A percentile compares a stretch with the other conserved stretches of the same genome.
Evolutionary conservation across 2,113 vertebrate genomes (phyloP).

Genomic region (Haplotaxodon microlepis): DNA sequence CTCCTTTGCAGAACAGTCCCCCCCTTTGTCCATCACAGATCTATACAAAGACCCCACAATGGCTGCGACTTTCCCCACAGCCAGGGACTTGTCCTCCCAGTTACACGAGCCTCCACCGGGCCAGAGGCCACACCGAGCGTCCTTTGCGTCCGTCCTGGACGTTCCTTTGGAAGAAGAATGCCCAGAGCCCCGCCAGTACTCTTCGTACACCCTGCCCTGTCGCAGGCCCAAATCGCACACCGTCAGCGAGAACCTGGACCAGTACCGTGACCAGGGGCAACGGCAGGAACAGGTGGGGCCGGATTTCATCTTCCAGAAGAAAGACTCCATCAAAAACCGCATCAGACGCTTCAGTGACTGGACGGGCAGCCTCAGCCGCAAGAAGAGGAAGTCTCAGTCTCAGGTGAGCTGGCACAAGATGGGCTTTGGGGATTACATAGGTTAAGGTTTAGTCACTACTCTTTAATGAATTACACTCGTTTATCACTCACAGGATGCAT

Average conservation of each 20-base stretch:
- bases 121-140: slow-evolving; percentile 71
- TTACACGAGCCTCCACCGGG: slow-evolving; percentile 39
- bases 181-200: slow-evolving; percentile 73
- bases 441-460: background rate
- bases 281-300: slow-evolving; percentile 39
- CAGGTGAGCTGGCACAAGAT: slow-evolving; percentile 68
- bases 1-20: slow-evolving; percentile 74
- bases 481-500: background rate
- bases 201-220: slow-evolving; percentile 89
- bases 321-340: slow-evolving; percentile 81
- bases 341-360: slow-evolving; percentile 93
- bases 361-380: slow-evolving; percentile 91
- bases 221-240: slow-evolving; percentile 76
- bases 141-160: slow-evolving; percentile 83
- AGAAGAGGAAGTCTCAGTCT: slow-evolving; percentile 85
- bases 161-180: slow-evolving; percentile 77
- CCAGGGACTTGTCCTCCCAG: slow-evolving; percentile 70
- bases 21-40: slow-evolving; percentile 77
- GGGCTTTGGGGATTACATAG: background rate
- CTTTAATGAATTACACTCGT: background rate
- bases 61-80: slow-evolving; percentile 69
- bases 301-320: slow-evolving; percentile 76
- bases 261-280: slow-evolving; percentile 17
- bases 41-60: slow-evolving; percentile 77
- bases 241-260: slow-evolving; percentile 19